These are phyloP conservation scores for Felis chaus DNA, from an alignment of 2,113 vertebrate species.

Conservation along the genomic window DNA sequence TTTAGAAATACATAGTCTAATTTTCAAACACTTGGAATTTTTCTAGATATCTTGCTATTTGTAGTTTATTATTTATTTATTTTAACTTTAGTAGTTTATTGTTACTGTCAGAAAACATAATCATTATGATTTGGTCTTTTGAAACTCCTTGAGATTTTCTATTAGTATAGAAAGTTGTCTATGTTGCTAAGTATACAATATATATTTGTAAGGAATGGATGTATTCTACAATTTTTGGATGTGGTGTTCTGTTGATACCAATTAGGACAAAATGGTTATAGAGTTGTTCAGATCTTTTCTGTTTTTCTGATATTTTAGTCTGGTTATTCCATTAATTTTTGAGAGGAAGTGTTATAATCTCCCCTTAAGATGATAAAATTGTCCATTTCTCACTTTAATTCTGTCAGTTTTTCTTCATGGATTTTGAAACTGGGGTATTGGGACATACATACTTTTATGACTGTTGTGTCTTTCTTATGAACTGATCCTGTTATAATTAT, in stretches of 20 bases:
- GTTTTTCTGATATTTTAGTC: neutral
- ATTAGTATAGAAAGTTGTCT: neutral
- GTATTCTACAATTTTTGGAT: neutral
- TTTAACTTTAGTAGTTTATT: neutral
- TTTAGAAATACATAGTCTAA: neutral
- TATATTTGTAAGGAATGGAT: neutral
- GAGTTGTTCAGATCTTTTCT: neutral
- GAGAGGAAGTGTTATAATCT: neutral
- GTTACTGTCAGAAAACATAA: neutral
- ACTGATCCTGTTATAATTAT: neutral
- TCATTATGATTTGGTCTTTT: neutral
- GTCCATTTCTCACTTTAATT: neutral
- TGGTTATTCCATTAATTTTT: neutral
- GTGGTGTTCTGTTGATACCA: neutral
- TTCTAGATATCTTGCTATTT: neutral
- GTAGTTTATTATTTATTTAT: neutral
- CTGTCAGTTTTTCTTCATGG: neutral
- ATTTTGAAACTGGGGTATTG: neutral
- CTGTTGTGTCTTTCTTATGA: neutral
- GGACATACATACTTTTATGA: neutral
- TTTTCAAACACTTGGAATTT: neutral
- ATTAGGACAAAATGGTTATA: neutral
- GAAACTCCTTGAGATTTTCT: neutral
- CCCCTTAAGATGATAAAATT: neutral
- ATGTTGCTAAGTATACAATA: neutral